Percentiles rank a stretch among this genome's conserved stretches.
Evolutionary conservation across 2,113 vertebrate species (phyloP).

Genomic region (Chaenogobius annularis): DNA sequence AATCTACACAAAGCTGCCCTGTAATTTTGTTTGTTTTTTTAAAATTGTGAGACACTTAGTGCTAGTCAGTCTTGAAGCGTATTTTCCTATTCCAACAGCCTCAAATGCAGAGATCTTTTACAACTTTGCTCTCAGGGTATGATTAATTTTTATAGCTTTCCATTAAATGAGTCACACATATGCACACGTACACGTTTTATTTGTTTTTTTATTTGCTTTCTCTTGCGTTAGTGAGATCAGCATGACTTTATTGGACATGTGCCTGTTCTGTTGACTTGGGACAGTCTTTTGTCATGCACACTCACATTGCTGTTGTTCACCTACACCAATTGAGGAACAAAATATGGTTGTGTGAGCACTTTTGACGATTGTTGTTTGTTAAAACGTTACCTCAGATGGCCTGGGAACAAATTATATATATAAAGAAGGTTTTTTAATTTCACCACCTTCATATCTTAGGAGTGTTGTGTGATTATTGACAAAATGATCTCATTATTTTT

Average conservation of each 20-base stretch:
- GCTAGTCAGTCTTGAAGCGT: neutral
- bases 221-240: constrained; percentile 30
- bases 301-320: constrained; percentile 41
- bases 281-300: constrained; percentile 47
- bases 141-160: constrained; percentile 24
- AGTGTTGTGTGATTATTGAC: no score
- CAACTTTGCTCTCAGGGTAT: constrained; percentile 6
- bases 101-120: constrained; percentile 17
- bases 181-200: neutral
- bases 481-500: no score
- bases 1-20: constrained; percentile 51
- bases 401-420: neutral
- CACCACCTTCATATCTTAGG: no score
- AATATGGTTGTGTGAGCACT: neutral
- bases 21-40: constrained; percentile 23
- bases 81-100: constrained; percentile 13
- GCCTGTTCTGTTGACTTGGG: constrained; percentile 44
- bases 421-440: no score
- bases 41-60: constrained; percentile 3
- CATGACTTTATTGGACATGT: constrained; percentile 61
- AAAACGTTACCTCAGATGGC: neutral
- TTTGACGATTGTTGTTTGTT: neutral
- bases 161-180: constrained; percentile 3
- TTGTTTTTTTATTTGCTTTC: constrained; percentile 12
- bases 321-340: constrained; percentile 8